Conservation (phyloP, 2,888 invertebrate genomes). For the Lypha dubia region DNA sequence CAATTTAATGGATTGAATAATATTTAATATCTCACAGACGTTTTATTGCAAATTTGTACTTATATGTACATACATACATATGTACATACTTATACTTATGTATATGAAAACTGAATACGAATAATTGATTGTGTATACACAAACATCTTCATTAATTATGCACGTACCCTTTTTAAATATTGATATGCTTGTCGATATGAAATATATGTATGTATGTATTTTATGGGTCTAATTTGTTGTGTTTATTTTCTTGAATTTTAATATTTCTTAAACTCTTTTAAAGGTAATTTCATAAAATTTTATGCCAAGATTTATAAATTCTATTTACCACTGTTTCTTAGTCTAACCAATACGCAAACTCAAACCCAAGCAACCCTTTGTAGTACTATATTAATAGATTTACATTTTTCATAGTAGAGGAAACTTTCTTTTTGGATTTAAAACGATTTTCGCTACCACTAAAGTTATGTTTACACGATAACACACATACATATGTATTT, state of each 20-base stretch:
- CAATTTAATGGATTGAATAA: too few species aligned
- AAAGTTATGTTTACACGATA: too few species aligned
- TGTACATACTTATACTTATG: neutral
- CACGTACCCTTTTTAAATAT: constrained; percentile 45
- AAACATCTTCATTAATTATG: neutral
- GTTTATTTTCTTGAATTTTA: constrained; percentile 14
- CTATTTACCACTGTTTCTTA: constrained; percentile 27
- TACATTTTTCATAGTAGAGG: constrained; percentile 8
- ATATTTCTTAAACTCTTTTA: constrained; percentile 1
- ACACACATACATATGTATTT: too few species aligned
- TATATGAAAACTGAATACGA: neutral
- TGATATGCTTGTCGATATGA: constrained; percentile 59
- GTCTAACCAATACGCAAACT: constrained; percentile 20
- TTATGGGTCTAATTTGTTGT: neutral
- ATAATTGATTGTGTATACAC: neutral
- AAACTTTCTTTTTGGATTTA: neutral
- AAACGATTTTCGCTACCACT: neutral
- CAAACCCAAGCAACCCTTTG: constrained; percentile 26
- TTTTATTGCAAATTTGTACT: neutral
- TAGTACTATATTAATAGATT: neutral
- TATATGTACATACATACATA: neutral
- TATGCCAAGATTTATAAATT: constrained; percentile 36
- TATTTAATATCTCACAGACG: too few species aligned
- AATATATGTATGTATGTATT: constrained; percentile 1
- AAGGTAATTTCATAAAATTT: constrained; percentile 18